Evolutionary conservation across 2,797 vertebrate genomes (phyloP), one percentile per base, ranked within the genome.

Genomic region (Lacerta viridis): DNA sequence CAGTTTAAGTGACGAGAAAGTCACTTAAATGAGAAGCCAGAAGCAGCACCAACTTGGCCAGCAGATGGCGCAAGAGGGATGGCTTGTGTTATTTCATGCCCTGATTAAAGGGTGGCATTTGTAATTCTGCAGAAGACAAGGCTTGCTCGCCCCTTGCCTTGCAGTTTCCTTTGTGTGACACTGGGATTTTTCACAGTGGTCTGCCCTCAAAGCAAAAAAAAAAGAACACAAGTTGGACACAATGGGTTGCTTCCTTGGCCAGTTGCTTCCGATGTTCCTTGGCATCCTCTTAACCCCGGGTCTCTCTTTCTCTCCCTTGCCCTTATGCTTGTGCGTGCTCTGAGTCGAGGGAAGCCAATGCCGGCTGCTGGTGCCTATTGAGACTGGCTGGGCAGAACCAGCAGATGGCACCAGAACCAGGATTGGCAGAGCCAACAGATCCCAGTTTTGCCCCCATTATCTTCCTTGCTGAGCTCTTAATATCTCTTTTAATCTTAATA

Each of bases 21-120:
- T 59, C n/a, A 2, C 15, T 87, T 81, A 7, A 33, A 11, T 43
- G 4, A 33, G 83, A 13, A 13, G 27, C 0, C 0, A 6, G 69
- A 88, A 55, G 41, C 25, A 61, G 0, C 46, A 8, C 3, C 69
- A 36, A 8, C 4, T n/a, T 1, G 59, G 91, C 89, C 94, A 41
- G 93, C 86, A 95, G 94, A 1, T 88, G 95, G 95, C 90, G 92
- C 88, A 94, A 88, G 91, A 93, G 82, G 89, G 83, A 71, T 39
- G 86, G 87, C 74, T 0, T 71, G 46, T 23, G 15, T 33, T 17
- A 2, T 41, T 64, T 25, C 20, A 55, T 50, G 3, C 7, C n/a
- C 7, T 59, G 17, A 33, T 64, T 41, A 3, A n/a, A 39, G 64
- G 8, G 15, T 10, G 29, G 69, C 1, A 39, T 50, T 80, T 85